phyloP scores from a whole-genome alignment of 2,797 vertebrate species.

The Molossus molossus region DNA sequence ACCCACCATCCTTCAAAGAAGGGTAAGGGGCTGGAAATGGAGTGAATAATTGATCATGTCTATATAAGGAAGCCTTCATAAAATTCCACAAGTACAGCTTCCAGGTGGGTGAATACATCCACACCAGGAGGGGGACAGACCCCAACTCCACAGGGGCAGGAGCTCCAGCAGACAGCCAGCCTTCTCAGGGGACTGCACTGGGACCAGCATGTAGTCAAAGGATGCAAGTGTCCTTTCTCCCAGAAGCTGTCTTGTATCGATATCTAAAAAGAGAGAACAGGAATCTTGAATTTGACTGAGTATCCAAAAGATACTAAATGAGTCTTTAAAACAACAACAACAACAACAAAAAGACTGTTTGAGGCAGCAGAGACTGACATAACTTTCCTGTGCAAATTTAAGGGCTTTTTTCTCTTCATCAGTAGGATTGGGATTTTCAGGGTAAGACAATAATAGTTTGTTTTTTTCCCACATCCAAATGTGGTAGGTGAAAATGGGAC shows the following conservation, averaged over 20 bases:
- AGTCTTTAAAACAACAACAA: constrained; percentile 9
- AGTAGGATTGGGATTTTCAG: background rate
- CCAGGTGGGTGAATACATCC: background rate
- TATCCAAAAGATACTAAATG: background rate
- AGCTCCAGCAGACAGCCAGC: background rate
- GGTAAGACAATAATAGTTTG: background rate
- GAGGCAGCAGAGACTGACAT: background rate
- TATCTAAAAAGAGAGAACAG: background rate
- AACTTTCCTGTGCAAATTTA: background rate
- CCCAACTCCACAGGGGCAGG: background rate
- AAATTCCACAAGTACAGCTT: background rate
- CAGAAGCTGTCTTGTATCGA: background rate
- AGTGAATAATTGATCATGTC: background rate
- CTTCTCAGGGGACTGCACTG: background rate
- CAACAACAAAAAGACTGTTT: background rate
- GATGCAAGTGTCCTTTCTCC: background rate
- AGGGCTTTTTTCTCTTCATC: background rate
- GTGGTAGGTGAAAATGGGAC: background rate
- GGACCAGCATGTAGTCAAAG: background rate
- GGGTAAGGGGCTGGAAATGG: background rate
- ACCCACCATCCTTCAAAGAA: background rate
- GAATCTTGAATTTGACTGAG: background rate
- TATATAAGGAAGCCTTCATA: background rate
- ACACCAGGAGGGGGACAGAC: too few relatives aligned
- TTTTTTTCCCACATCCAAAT: constrained; percentile 15